Percentiles rank a stretch among this genome's conserved stretches.
phyloP scores from a whole-genome alignment of 2,888 invertebrate species.

The Silvanus unidentatus region DNA sequence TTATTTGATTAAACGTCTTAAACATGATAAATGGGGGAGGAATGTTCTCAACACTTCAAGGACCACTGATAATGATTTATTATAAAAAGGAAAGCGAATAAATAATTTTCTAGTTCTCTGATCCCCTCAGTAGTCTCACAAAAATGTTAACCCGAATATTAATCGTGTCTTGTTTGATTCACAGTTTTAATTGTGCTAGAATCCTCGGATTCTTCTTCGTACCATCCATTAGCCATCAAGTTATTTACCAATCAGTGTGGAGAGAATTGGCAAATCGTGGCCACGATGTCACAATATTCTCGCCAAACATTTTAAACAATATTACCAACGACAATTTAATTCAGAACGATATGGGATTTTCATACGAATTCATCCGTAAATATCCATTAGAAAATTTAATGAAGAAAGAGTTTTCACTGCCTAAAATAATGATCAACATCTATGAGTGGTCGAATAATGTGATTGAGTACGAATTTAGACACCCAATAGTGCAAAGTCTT shows the following conservation, averaged over 20 bases:
- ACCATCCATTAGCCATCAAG: constrained; percentile 46
- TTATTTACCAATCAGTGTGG: constrained; percentile 45
- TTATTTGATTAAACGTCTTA: too few species aligned
- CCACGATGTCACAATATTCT: constrained; percentile 47
- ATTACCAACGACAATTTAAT: constrained; percentile 38
- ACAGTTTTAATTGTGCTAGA: background rate
- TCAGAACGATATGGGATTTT: constrained; percentile 40
- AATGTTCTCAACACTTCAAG: too few species aligned
- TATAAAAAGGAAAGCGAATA: too few species aligned
- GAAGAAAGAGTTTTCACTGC: constrained; percentile 1
- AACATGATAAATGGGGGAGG: too few species aligned
- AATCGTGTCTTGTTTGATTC: background rate
- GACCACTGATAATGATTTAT: too few species aligned
- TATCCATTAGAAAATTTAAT: constrained; percentile 14
- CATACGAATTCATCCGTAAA: constrained; percentile 30
- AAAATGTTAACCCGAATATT: background rate
- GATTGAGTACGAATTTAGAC: constrained; percentile 2
- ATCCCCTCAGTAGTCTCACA: too few species aligned
- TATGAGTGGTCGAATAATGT: background rate
- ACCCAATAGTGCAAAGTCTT: constrained; percentile 26
- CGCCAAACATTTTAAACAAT: constrained; percentile 44
- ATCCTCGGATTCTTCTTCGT: constrained; percentile 1
- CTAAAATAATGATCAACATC: background rate
- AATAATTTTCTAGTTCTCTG: too few species aligned
- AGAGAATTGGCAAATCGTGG: constrained; percentile 45